phyloP scores from a whole-genome alignment of 2,888 invertebrate species.

The Hypercompe scribonia region DNA sequence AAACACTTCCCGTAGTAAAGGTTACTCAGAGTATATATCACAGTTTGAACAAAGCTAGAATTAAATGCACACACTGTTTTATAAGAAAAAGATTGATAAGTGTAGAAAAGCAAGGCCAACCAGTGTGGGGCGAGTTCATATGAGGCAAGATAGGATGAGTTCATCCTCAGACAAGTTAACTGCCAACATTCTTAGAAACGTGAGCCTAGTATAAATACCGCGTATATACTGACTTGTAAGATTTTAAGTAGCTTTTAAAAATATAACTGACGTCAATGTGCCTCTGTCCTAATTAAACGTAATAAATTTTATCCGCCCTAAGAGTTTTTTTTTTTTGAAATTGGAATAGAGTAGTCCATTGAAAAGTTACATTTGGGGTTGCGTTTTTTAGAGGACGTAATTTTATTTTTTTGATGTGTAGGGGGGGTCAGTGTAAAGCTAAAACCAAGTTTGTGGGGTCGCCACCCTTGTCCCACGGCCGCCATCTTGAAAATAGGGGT shows the following conservation, averaged over 20 bases:
- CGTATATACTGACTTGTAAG: conserved; percentile 4
- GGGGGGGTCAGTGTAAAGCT: no score
- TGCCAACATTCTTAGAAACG: conserved; percentile 21
- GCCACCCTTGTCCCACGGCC: no score
- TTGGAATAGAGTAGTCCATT: no score
- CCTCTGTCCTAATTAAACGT: no score
- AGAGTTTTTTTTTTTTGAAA: no score
- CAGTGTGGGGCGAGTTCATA: conserved; percentile 47
- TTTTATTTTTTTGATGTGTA: no score
- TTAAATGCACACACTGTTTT: conserved; percentile 31
- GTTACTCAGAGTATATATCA: background rate
- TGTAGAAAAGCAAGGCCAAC: conserved; percentile 65
- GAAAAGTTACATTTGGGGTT: no score
- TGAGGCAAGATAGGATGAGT: conserved; percentile 76
- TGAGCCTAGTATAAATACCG: conserved; percentile 2
- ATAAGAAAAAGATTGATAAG: conserved; percentile 45
- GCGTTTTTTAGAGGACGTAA: no score
- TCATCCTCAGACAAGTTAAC: conserved; percentile 64
- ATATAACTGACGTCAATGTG: background rate
- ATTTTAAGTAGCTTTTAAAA: background rate
- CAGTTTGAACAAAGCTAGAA: conserved; percentile 12
- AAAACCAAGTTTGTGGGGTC: no score
- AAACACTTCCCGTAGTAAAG: conserved; percentile 6
- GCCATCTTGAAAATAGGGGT: no score
- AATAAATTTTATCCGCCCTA: no score